Conservation (phyloP, 2,113 vertebrate genomes). For the Oryctolagus cuniculus region mOryCun1.1 NC_091440.1:104500001-104500500, state of each 20-base stretch:
- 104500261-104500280: too few species aligned
- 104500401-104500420: not conserved
- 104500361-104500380: not conserved
- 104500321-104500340: not conserved
- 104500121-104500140: not conserved
- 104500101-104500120: not conserved
- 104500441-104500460: not conserved
- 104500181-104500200: not conserved
- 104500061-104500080: not conserved
- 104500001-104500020: not conserved
- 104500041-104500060: not conserved
- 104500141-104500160: not conserved
- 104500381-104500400: conserved; percentile 5
- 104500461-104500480: not conserved
- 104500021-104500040: not conserved
- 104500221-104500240: not conserved
- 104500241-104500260: not conserved
- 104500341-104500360: accelerated
- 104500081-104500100: not conserved
- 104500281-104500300: not conserved
- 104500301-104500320: not conserved
- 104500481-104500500: conserved; percentile 8
- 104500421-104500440: not conserved
- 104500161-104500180: not conserved
- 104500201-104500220: not conserved